phyloP scores from a whole-genome alignment of 2,888 invertebrate genomes.

The Plusia festucae region DNA sequence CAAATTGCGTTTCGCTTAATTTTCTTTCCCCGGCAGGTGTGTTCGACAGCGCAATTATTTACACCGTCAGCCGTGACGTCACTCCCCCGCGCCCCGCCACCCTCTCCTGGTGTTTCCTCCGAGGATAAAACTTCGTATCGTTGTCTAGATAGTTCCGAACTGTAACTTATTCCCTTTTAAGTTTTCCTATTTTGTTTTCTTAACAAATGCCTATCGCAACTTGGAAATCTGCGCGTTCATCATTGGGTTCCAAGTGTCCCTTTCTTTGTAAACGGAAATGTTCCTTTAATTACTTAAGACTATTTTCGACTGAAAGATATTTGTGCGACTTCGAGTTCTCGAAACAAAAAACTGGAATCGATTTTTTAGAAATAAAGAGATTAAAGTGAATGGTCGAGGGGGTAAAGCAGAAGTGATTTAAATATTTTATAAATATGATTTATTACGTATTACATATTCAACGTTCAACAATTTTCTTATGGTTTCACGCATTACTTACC shows the following conservation, averaged over 20 bases:
- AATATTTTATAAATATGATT: neutral
- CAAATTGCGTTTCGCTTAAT: constrained; percentile 89
- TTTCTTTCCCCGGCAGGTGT: constrained; percentile 89
- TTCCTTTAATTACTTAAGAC: neutral
- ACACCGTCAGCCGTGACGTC: constrained; percentile 86
- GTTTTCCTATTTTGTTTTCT: constrained; percentile 70
- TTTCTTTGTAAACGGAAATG: neutral
- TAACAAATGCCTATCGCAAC: constrained; percentile 64
- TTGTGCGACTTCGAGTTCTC: neutral
- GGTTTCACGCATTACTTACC: constrained; percentile 9
- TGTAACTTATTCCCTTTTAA: constrained; percentile 72
- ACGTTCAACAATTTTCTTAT: neutral
- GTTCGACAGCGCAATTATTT: constrained; percentile 90
- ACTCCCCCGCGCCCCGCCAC: constrained; percentile 64
- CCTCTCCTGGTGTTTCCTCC: constrained; percentile 67
- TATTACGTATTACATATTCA: neutral
- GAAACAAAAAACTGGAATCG: no score
- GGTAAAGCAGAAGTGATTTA: neutral
- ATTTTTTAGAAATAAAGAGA: no score
- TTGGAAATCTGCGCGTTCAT: constrained; percentile 61
- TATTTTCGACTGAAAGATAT: constrained; percentile 2
- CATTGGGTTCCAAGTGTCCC: constrained; percentile 31
- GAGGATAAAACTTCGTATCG: constrained; percentile 75
- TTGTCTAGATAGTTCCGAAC: constrained; percentile 81
- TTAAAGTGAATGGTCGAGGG: neutral